Evolutionary conservation across 2,888 invertebrate genomes (phyloP), one percentile per base, ranked within the genome.

Genomic region (Ypsolopha scabrella): DNA sequence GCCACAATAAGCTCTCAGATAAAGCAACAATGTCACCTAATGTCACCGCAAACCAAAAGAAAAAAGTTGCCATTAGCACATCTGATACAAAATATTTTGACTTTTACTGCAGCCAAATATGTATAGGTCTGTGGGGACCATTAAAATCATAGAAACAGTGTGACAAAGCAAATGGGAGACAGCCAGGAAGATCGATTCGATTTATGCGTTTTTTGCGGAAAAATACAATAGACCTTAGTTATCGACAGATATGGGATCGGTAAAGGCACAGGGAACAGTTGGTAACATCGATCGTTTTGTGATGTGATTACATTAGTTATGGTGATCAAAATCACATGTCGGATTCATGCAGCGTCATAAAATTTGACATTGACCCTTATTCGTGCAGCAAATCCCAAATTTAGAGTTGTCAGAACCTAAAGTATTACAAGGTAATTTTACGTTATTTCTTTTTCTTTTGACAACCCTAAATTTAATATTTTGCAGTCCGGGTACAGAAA

Each of bases 261-360:
- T 63, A 67, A 61, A 65, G 66, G 60, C 64, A 41, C 7, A 35
- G 63, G 72, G 64, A 80, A 81, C 83, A 83, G 78, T 83, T 83
- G 85, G 79, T 68, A 64, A 69, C 68, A 75, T 72, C 75, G 73
- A 74, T 72, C 61, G 57, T 65, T 65, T 72, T 68, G 75, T 82
- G 77, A 80, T 75, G 81, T 67, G 81, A 82, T 85, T n/a, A n/a
- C n/a, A n/a, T n/a, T 83, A 77, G 83, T 68, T 77, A 80, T 76
- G 83, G 81, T 73, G 75, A 81, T 83, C 82, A 79, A 68, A 79
- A 78, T 83, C 83, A 82, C 74, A 82, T 83, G 82, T 78, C 71
- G 69, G 65, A 70, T 73, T 68, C 63, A 67, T 67, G 62, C 59
- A 57, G 60, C 35, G 53, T 66, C 64, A 66, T 70, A 41, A 33